Evolutionary conservation across 2,113 vertebrate species (phyloP), one percentile per base, ranked within the genome.

Genomic region (Pavo muticus): DNA sequence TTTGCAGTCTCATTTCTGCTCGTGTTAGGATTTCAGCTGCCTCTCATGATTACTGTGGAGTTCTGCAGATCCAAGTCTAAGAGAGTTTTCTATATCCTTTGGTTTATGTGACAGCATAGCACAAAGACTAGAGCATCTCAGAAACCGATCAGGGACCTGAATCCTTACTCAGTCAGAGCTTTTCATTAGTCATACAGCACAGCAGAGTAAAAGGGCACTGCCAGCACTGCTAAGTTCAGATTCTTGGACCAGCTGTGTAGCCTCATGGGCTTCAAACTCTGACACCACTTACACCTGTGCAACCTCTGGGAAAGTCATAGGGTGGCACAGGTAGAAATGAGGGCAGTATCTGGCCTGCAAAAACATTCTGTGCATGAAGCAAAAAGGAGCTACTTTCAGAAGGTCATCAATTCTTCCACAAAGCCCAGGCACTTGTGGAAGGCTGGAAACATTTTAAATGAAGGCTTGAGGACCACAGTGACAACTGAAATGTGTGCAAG

Each of bases 1-100:
- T 95, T 96, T 95, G 81, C 73, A 78, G 84, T 30, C 73, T 95
- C 92, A 54, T 70, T 86, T 92, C 80, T 89, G 80, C 87, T 82
- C n/a, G 32, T 1, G 0, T 40, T 48, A 40, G 73, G 73, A 81
- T 95, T 93, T 94, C 74, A 94, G 44, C 92, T 94, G 84, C 84
- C 73, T 91, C 78, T 96, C 83, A 67, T 77, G 61, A 39, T 79
- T 27, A 40, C 6, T 39, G 24, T 27, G 24, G 60, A 50, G 64
- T 45, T 48, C 83, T 71, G 23, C 1, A 4, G 69, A 56, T 54
- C 60, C 60, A 64, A 1, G 68, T 40, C 80, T 87, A 21, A 56
- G 50, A 50, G 61, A 48, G 52, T 69, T 88, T 6, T 54, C 85
- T 15, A 0, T 18, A 37, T 56, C 76, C 88, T 81, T 18, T 25